Base-by-base conservation (phyloP, 2,113 vertebrate species). In the Hippopotamus amphibius region DNA sequence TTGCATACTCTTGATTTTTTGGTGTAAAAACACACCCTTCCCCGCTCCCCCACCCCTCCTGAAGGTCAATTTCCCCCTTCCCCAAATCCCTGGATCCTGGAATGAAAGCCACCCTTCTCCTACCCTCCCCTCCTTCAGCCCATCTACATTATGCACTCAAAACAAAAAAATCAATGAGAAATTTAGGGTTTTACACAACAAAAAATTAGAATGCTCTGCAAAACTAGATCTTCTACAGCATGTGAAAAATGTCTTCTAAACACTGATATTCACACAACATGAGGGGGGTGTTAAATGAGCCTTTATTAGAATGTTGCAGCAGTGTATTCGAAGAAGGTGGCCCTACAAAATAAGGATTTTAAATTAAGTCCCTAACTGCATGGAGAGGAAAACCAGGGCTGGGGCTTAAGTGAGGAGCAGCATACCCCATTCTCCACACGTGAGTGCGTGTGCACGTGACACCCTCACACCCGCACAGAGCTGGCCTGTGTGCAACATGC, bases 271-370 rank as follows among this genome's bases (percentile, higher is more conserved):
- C 97, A 96, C 94, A 97, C 98, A 98, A 66, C 84, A 87, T 65
- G 97, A 97, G 96, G 65, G 92, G 98, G 98, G 98, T 98, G 98
- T 99, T 99, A 98, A 99, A 99, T 98, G 98, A 99, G 97, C 99
- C 98, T 98, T 99, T 99, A 98, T 94, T 98, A 93, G 96, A 97
- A 97, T 93, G 99, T 90, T 57, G 95, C 98, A 96, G 99, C 84
- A 98, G 98, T 98, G 93, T 98, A 97, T 97, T 87, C 7, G 50
- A 88, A 96, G 91, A 85, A 93, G 96, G 94, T 57, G 0, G 61
- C 92, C 95, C 97, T 17, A 79, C 53, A 94, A 82, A 97, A 97
- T 79, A 96, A 90, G 59, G n/a, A 92, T 96, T 87, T 98, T 98
- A 76, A 97, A 97, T 97, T 98, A 92, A 33, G 89, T 96, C 95